These are phyloP conservation scores for Plusia festucae DNA, from an alignment of 2,888 invertebrate species.

Conservation along the genomic window DNA sequence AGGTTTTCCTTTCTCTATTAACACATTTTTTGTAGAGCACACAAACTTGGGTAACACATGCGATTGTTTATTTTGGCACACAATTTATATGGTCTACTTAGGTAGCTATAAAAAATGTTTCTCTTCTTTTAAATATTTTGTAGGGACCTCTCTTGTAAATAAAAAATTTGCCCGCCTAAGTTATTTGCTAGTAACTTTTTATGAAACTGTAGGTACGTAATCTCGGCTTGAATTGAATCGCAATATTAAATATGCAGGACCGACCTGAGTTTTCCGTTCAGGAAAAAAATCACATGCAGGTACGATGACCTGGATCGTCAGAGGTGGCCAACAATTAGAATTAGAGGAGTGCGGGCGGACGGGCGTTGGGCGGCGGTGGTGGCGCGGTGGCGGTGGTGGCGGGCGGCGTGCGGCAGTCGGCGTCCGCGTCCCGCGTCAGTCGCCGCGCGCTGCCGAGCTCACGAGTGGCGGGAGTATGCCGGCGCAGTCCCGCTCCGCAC, in stretches of 20 bases:
- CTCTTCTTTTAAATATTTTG: constrained; percentile 60
- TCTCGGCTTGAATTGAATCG: constrained; percentile 73
- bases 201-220: constrained; percentile 72
- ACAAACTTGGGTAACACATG: constrained; percentile 26
- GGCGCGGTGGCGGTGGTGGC: constrained; percentile 37
- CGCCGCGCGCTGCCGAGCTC: constrained; percentile 63
- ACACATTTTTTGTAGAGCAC: constrained; percentile 63
- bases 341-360: constrained; percentile 74
- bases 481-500: constrained; percentile 79
- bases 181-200: constrained; percentile 78
- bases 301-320: constrained; percentile 85
- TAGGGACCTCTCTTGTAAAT: constrained; percentile 64
- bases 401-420: constrained; percentile 69
- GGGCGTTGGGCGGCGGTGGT: constrained; percentile 60
- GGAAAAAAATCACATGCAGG: constrained; percentile 79
- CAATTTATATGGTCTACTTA: constrained; percentile 19
- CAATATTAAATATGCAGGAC: constrained; percentile 80
- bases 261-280: constrained; percentile 71
- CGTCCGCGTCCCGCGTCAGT: constrained; percentile 67
- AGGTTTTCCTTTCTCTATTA: constrained; percentile 67
- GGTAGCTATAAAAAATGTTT: constrained; percentile 45
- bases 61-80: constrained; percentile 36
- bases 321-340: constrained; percentile 85
- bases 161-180: constrained; percentile 66
- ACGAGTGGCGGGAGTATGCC: constrained; percentile 80